A percentile compares a stretch with the other conserved stretches of the same genome.
These are phyloP conservation scores for Campylorhamphus procurvoides DNA, from an alignment of 2,113 vertebrate species.

Conservation along the genomic window DNA sequence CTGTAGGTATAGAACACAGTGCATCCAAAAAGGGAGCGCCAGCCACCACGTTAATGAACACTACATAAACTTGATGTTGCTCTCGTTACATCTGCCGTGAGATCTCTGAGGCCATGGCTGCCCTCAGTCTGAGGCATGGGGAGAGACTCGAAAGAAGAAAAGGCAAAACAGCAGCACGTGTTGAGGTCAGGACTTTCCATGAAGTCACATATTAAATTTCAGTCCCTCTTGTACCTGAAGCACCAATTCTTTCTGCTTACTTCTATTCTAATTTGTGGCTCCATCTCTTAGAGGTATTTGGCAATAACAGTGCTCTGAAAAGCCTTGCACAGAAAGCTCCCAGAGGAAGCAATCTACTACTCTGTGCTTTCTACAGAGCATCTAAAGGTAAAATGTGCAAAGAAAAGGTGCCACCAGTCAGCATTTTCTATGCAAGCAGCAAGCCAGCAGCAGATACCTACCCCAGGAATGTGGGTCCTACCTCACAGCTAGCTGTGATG, in stretches of 20 bases:
- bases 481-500: background rate
- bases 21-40: background rate
- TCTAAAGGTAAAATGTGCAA: background rate
- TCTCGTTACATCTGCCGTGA: background rate
- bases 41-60: background rate
- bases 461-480: fast-evolving
- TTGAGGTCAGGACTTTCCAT: background rate
- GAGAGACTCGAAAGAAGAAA: background rate
- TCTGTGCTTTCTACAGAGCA: background rate
- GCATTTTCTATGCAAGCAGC: background rate
- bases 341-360: background rate
- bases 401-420: background rate
- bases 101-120: background rate
- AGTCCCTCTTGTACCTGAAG: background rate
- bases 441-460: background rate
- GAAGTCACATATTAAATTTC: background rate
- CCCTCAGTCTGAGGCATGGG: background rate
- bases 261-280: background rate
- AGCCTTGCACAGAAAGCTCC: background rate
- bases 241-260: background rate
- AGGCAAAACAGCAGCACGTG: background rate
- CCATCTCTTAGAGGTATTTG: background rate
- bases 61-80: background rate
- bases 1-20: background rate
- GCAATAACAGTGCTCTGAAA: background rate